Base-by-base conservation (phyloP, 2,888 invertebrate species). In the Dynastes tityus region DNA sequence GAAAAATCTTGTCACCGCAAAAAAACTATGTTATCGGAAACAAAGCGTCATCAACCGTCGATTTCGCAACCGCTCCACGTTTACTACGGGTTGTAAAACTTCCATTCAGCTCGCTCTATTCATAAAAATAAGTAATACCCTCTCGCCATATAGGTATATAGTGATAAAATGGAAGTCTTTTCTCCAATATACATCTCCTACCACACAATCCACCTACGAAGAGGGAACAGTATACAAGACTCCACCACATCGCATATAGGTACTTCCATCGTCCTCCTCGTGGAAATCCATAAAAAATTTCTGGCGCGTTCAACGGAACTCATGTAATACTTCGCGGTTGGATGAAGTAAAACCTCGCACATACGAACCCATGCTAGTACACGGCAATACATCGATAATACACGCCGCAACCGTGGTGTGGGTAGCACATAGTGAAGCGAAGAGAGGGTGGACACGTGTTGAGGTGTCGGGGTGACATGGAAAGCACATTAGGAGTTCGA, bases 391-490 rank as follows among this genome's bases (percentile, higher is more conserved):
- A 87, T 87, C 88, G 88, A 87, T 87, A 87, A 87, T 87, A 87
- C 87, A 87, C 40, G 37, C 40, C 37, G 40, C n/a, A 29, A 58
- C 16, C 29, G n/a, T 22, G 16, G 32, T 32, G 83, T 67, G 22
- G 49, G 67, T 22, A 3, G 27, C 45, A 29, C 45, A 49, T 45
- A 13, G 29, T 49, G 82, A 83, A 81, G 82, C 84, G 83, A 84
- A 82, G 83, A 81, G 83, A 85, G 85, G 85, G 84, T 82, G 85
- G 87, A 89, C 89, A 89, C 89, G 88, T 89, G 89, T 89, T 88
- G 88, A 88, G 88, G 89, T 88, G 87, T 86, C 85, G 85, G 83
- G 86, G 85, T 85, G 87, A 89, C 89, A 89, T 85, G 89, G 86
- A 89, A 89, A 89, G 87, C 88, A 89, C 89, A 89, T 89, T 89